Conservation (phyloP, 1,140 invertebrate genomes). For the Penaeus chinensis region DNA sequence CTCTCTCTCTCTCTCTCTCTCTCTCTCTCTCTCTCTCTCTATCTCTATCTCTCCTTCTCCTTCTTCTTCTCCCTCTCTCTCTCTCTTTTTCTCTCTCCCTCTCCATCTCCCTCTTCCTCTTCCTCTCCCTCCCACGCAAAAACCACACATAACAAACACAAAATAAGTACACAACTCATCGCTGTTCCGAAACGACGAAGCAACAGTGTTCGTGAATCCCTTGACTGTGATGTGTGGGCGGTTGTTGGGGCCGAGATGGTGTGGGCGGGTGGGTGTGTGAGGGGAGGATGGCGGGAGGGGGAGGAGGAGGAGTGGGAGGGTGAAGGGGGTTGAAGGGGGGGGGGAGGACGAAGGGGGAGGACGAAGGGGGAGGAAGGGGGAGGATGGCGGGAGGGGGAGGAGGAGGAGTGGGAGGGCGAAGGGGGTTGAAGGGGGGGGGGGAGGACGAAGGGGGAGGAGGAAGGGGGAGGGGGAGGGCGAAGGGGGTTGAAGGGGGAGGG, state of each 20-base stretch:
- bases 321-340: background rate
- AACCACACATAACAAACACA: too few relatives aligned
- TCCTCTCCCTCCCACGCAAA: too few relatives aligned
- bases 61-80: too few relatives aligned
- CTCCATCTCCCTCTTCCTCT: too few relatives aligned
- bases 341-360: background rate
- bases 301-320: background rate
- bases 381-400: background rate
- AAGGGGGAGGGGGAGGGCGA: background rate
- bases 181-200: too few relatives aligned
- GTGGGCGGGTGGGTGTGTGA: background rate
- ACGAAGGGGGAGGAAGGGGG: background rate
- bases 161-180: too few relatives aligned
- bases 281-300: background rate
- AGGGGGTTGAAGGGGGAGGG: background rate
- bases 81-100: too few relatives aligned
- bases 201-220: too few relatives aligned
- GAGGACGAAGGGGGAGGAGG: background rate
- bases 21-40: too few relatives aligned
- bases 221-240: too few relatives aligned
- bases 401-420: background rate
- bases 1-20: too few relatives aligned
- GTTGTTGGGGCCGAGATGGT: background rate
- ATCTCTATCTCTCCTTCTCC: too few relatives aligned
- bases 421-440: background rate